Evolutionary conservation across 2,888 invertebrate species (phyloP).

Genomic region (Tetranychus truncatus): DNA sequence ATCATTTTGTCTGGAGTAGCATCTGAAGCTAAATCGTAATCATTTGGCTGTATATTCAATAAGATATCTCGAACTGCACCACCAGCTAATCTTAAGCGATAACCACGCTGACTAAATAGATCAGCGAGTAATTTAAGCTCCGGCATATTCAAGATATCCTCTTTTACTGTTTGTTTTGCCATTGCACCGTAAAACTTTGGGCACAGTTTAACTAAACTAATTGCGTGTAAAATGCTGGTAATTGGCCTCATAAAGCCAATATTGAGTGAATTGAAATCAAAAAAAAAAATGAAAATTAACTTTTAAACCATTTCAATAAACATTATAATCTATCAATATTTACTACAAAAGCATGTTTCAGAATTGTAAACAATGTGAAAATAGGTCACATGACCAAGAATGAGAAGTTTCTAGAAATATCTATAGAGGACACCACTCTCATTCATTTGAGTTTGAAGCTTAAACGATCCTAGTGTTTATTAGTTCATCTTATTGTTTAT

Average conservation of each 20-base stretch:
- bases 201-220: background rate
- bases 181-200: background rate
- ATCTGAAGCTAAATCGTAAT: slow-evolving; percentile 91
- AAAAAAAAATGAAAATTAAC: too few species aligned
- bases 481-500: too few species aligned
- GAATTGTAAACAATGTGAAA: too few species aligned
- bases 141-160: background rate
- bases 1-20: slow-evolving; percentile 91
- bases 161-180: background rate
- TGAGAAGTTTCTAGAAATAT: too few species aligned
- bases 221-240: background rate
- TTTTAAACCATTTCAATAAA: too few species aligned
- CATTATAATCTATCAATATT: too few species aligned
- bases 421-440: too few species aligned
- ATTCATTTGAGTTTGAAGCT: too few species aligned
- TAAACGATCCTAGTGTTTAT: too few species aligned
- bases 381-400: too few species aligned
- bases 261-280: too few species aligned
- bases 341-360: too few species aligned
- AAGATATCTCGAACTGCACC: slow-evolving; percentile 83
- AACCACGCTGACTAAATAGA: slow-evolving; percentile 57
- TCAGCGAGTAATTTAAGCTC: slow-evolving; percentile 40
- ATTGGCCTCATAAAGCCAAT: background rate
- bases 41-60: slow-evolving; percentile 58
- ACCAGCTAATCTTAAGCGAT: slow-evolving; percentile 81